Percentiles rank a stretch among this genome's conserved stretches.
Conservation (phyloP, 1,140 invertebrate species). For the Drosophila kikkawai region DNA sequence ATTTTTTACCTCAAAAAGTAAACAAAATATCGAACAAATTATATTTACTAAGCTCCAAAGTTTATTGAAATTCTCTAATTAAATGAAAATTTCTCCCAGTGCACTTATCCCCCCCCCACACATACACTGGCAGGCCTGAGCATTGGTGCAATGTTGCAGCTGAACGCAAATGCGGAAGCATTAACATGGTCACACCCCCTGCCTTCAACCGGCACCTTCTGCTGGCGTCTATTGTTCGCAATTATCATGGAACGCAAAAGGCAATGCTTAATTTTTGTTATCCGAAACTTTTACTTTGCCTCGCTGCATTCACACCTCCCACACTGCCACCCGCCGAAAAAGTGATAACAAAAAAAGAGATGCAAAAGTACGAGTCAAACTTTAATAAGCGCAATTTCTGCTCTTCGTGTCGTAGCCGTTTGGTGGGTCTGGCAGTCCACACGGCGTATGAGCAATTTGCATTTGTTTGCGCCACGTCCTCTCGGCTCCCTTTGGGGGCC, state of each 20-base stretch:
- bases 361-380: conserved; percentile 71
- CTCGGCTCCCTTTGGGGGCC: conserved; percentile 2
- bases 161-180: conserved; percentile 68
- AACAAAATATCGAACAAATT: background rate
- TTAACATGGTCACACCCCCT: conserved; percentile 53
- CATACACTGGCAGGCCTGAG: background rate
- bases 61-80: background rate
- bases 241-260: conserved; percentile 73
- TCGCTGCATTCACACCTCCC: conserved; percentile 30
- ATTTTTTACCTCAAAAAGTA: rapidly evolving
- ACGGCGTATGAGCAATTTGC: conserved; percentile 75
- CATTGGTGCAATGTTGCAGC: conserved; percentile 56
- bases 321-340: conserved; percentile 5
- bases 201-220: conserved; percentile 8
- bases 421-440: conserved; percentile 42
- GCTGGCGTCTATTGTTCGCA: conserved; percentile 73
- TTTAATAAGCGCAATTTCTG: conserved; percentile 75
- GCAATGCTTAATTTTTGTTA: conserved; percentile 80
- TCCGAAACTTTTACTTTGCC: conserved; percentile 63
- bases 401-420: conserved; percentile 42
- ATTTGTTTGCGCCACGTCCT: conserved; percentile 49
- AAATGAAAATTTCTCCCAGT: background rate
- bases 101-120: conserved; percentile 14
- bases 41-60: no score
- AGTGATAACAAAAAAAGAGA: conserved; percentile 19